phyloP scores from a whole-genome alignment of 2,113 vertebrate species.

The Heterotis niloticus region DNA sequence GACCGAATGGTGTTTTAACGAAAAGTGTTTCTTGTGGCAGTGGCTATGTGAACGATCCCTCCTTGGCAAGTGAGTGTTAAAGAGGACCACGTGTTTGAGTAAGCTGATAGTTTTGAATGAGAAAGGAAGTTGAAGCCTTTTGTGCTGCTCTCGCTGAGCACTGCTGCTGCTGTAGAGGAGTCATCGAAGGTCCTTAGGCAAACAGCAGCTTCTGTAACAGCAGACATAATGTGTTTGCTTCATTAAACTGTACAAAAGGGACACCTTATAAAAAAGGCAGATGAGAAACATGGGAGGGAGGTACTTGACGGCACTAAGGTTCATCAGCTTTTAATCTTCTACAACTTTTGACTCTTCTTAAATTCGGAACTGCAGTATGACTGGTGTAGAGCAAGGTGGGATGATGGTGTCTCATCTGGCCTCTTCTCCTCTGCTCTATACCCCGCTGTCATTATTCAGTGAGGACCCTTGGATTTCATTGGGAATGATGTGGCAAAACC shows the following conservation, averaged over 20 bases:
- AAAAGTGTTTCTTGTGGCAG: too few relatives aligned
- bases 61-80: too few relatives aligned
- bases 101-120: neutral
- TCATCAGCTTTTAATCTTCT: neutral
- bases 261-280: neutral
- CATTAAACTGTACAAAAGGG: too few relatives aligned
- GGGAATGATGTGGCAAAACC: neutral
- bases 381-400: neutral
- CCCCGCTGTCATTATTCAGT: slow-evolving; percentile 15
- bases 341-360: neutral
- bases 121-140: neutral
- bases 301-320: neutral
- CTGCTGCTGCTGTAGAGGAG: neutral
- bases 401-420: neutral
- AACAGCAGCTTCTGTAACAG: too few relatives aligned
- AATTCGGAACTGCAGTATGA: neutral
- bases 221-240: neutral
- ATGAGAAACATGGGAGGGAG: neutral
- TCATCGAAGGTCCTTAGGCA: neutral
- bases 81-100: neutral
- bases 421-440: neutral
- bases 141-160: neutral
- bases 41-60: too few relatives aligned
- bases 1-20: too few relatives aligned
- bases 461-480: neutral